Evolutionary conservation across 1,140 invertebrate species (phyloP), one percentile per base, ranked within the genome.

Genomic region (Zaprionus inermis): DNA sequence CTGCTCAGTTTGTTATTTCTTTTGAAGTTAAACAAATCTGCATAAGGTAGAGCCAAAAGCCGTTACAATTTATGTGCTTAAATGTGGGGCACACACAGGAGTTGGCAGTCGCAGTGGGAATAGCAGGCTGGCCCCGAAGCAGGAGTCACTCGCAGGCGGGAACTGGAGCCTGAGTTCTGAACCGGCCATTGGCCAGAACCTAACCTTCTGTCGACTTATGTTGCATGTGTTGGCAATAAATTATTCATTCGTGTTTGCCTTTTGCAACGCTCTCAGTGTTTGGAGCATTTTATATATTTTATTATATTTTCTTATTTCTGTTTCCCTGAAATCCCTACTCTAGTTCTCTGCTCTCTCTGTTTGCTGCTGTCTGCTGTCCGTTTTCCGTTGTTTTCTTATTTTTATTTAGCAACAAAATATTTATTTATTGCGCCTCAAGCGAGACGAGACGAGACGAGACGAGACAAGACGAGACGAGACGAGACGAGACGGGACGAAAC

Each of bases 21-120:
- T 86, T 88, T 88, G 84, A 83, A 83, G 80, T 89, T 79, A 78
- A 77, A 89, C 77, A 88, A 88, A 88, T 88, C 83, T 89, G 83
- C 83, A 88, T 88, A 88, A 88, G 84, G 79, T 88, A 72, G 57
- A 66, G 67, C 66, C 69, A 66, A 83, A 82, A 88, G 79, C 83
- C 77, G 66, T 78, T 74, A 78, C 69, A 88, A 89, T 88, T 88
- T 86, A 86, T 86, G 79, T 78, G 76, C 78, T 77, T 76, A 76
- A 75, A 75, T 78, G 66, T 72, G 54, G 61, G 16, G 30, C 70
- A 56, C 60, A 54, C 67, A 57, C 12, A 34, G 30, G 41, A 58
- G 46, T 24, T 7, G 22, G 10, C 30, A 38, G 79, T 36, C 38
- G 28, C 32, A 10, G 36, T 38, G 24, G 24, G 24, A 5, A 2